phyloP scores from a whole-genome alignment of 2,888 invertebrate genomes.

The Lymantria dispar region DNA sequence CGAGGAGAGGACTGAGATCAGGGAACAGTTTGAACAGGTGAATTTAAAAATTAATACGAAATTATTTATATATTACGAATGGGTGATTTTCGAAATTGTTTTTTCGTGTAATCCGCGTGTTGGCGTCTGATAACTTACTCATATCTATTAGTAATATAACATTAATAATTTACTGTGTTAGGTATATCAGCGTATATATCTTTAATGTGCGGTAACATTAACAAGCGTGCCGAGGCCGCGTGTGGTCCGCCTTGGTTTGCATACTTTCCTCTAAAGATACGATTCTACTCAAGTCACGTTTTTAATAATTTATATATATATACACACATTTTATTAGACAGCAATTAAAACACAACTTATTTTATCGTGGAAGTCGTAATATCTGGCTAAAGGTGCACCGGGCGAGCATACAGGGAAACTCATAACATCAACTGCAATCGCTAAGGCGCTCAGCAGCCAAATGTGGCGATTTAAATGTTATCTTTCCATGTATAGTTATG shows the following conservation, averaged over 20 bases:
- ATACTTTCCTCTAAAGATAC: too few relatives aligned
- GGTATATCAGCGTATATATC: constrained; percentile 19
- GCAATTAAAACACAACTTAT: too few relatives aligned
- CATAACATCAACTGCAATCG: too few relatives aligned
- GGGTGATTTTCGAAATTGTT: constrained; percentile 7
- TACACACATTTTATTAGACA: too few relatives aligned
- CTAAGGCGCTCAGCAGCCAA: too few relatives aligned
- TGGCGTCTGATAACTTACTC: constrained; percentile 9
- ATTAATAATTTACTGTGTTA: constrained; percentile 18
- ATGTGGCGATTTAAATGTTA: too few relatives aligned
- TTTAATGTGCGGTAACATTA: constrained; percentile 16
- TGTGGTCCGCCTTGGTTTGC: constrained; percentile 38
- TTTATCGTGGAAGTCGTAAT: too few relatives aligned
- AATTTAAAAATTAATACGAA: constrained; percentile 34
- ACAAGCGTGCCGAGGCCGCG: constrained; percentile 34
- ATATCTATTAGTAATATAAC: constrained; percentile 22
- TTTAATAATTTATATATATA: too few relatives aligned
- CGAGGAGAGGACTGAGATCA: constrained; percentile 89
- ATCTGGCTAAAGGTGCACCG: too few relatives aligned
- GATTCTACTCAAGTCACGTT: too few relatives aligned
- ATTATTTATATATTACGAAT: not conserved
- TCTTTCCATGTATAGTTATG: too few relatives aligned
- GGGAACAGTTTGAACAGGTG: constrained; percentile 90
- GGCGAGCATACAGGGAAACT: too few relatives aligned
- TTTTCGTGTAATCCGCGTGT: constrained; percentile 21